phyloP scores from a whole-genome alignment of 2,888 invertebrate species.

The Agrotis exclamationis region DNA sequence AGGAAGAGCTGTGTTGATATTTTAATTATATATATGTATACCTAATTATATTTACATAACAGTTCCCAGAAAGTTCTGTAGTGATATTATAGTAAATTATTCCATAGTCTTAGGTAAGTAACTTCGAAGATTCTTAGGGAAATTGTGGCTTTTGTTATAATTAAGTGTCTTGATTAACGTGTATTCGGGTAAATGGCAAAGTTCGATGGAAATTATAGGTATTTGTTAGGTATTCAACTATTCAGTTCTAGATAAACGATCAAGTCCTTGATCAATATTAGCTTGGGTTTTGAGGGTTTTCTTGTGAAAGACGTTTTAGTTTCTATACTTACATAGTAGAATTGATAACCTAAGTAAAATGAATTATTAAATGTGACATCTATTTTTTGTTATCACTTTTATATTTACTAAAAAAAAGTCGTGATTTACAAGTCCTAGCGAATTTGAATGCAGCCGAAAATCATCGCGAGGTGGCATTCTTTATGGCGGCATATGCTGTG shows the following conservation, averaged over 20 bases:
- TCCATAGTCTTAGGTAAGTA: slow-evolving; percentile 21
- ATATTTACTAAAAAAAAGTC: too few species aligned
- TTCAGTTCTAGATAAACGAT: slow-evolving; percentile 6
- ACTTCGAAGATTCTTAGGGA: slow-evolving; percentile 33
- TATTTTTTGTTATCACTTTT: too few species aligned
- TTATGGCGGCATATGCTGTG: too few species aligned
- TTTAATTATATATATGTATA: slow-evolving; percentile 14
- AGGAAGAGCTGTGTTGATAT: slow-evolving; percentile 39
- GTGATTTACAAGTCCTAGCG: too few species aligned
- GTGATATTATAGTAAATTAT: slow-evolving; percentile 27
- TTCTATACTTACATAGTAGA: neutral
- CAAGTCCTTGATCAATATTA: slow-evolving; percentile 22
- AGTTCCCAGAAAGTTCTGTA: slow-evolving; percentile 36
- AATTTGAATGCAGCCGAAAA: too few species aligned
- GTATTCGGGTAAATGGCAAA: neutral
- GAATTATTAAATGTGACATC: neutral
- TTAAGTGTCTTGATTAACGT: slow-evolving; percentile 12
- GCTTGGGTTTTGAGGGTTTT: neutral
- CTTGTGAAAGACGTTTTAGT: neutral
- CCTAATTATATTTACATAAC: slow-evolving; percentile 38
- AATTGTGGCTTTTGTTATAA: slow-evolving; percentile 30
- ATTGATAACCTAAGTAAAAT: neutral
- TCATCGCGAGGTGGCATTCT: too few species aligned
- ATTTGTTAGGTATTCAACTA: neutral
- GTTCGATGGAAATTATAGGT: neutral